A percentile compares a stretch with the other conserved stretches of the same genome.
Conservation (phyloP, 2,888 invertebrate species). For the Netelia inedita region DNA sequence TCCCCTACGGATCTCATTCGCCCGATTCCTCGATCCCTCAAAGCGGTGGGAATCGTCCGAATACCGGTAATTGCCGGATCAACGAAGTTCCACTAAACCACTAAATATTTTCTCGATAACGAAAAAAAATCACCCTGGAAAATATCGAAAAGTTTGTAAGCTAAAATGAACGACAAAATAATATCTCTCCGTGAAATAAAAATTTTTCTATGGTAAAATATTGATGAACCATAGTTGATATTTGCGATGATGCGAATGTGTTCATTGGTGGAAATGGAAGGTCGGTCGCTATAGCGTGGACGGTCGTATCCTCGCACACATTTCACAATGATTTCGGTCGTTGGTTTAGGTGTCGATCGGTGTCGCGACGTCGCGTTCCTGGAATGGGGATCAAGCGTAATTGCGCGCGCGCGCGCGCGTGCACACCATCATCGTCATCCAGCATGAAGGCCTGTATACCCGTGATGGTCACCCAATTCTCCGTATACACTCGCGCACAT, state of each 20-base stretch:
- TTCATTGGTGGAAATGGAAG: neutral
- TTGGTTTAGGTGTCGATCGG: conserved; percentile 59
- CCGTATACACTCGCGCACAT: conserved; percentile 11
- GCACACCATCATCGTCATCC: conserved; percentile 80
- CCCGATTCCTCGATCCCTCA: conserved; percentile 70
- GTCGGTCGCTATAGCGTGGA: neutral
- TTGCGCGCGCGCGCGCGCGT: conserved; percentile 75
- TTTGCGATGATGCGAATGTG: neutral
- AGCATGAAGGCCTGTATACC: conserved; percentile 64
- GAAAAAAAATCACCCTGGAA: neutral
- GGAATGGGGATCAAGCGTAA: conserved; percentile 73
- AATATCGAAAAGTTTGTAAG: too few relatives aligned
- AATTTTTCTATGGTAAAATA: conserved; percentile 12
- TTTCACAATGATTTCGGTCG: conserved; percentile 69
- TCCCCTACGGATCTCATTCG: conserved; percentile 42
- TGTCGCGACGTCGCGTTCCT: conserved; percentile 57
- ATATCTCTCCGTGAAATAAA: neutral
- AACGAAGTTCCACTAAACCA: conserved; percentile 68
- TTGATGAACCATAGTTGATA: conserved; percentile 38
- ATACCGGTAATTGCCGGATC: conserved; percentile 77
- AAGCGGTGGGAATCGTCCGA: conserved; percentile 77
- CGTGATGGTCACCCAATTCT: conserved; percentile 45
- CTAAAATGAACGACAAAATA: neutral
- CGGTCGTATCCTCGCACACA: conserved; percentile 34
- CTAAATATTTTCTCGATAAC: conserved; percentile 23